phyloP scores from a whole-genome alignment of 2,113 vertebrate species.

The Falco punctatus region DNA sequence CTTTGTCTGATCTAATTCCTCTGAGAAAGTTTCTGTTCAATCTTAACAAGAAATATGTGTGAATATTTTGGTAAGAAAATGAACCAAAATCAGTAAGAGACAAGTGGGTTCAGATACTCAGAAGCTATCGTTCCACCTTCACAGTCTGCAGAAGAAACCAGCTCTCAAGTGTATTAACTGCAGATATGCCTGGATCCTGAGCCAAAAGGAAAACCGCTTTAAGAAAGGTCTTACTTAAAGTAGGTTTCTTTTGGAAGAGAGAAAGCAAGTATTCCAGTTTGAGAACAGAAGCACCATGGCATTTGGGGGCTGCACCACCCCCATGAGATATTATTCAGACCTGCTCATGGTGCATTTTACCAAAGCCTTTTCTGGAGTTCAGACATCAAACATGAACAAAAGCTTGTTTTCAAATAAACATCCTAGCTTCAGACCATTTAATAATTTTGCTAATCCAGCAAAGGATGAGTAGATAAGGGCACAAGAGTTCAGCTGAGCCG shows the following conservation, averaged over 20 bases:
- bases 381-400: background rate
- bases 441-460: background rate
- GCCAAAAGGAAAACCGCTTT: background rate
- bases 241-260: background rate
- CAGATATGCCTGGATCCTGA: background rate
- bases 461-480: background rate
- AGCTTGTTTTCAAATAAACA: background rate
- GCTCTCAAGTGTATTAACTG: background rate
- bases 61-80: background rate
- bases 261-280: background rate
- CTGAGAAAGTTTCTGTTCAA: background rate
- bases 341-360: background rate
- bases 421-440: background rate
- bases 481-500: background rate
- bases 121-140: background rate
- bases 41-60: background rate
- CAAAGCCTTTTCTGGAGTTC: background rate
- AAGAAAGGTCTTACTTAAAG: background rate
- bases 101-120: background rate
- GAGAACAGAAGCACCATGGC: background rate
- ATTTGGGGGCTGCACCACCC: background rate
- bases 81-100: background rate
- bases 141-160: background rate
- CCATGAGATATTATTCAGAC: background rate
- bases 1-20: background rate